Evolutionary conservation across 1,140 invertebrate genomes (phyloP), one percentile per base, ranked within the genome.

Genomic region (Colletes gigas): DNA sequence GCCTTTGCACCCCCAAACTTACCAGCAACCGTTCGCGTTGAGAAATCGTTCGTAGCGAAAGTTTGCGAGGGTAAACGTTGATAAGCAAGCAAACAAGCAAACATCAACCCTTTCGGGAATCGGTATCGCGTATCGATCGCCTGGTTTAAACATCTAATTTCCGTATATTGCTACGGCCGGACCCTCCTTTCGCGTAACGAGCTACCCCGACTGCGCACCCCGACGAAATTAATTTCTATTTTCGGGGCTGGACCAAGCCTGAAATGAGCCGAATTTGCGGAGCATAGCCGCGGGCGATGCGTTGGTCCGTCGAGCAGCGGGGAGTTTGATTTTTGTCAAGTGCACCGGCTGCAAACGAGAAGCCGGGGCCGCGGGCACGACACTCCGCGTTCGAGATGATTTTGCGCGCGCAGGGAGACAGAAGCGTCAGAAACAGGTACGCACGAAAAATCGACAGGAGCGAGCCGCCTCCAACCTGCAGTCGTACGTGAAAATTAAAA

Each of bases 281-380:
- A 57, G 44, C 12, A 47, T 52, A 12, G 78, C 78, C 59, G 30
- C 30, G 44, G 72, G 83, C 72, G 19, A 1, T 30, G n/a, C 52
- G 41, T 14, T 21, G 14, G 54, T 55, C 21, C 19, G 67, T 15
- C 15, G 39, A 67, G 9, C 15, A 21, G 39, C 30, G 72, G 76
- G n/a, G 55, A 77, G 79, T 50, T 83, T 82, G 78, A 88, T 88
- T 88, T 87, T 88, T 88, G 73, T 78, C 83, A 80, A 78, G 77
- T 83, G 78, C 70, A 78, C 76, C 75, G 71, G 73, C 74, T 82
- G 63, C 79, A 71, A 84, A 66, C 75, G 82, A 54, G 39, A 52
- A 72, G 44, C 83, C 72, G 12, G 65, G 71, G 59, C 67, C 66
- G 41, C 21, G 67, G 65, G 54, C 55, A 41, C 73, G 21, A 78